Evolutionary conservation across 2,113 vertebrate species (phyloP).

Genomic region (Callocephalon fimbriatum): DNA sequence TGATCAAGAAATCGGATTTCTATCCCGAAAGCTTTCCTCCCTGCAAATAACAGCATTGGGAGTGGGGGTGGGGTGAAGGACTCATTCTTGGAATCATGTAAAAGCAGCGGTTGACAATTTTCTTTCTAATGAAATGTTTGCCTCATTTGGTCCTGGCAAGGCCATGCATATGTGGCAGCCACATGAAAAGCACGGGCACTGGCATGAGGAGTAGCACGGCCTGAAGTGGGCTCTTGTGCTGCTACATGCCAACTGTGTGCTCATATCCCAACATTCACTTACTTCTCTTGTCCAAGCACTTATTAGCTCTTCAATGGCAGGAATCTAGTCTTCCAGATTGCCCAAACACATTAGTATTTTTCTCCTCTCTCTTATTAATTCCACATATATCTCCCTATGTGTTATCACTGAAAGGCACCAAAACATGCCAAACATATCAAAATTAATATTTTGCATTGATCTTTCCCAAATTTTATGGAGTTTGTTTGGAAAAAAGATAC

Average conservation of each 20-base stretch:
- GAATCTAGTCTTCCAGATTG: background rate
- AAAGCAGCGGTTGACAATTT: background rate
- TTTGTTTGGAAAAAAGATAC: background rate
- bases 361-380: background rate
- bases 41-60: background rate
- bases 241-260: background rate
- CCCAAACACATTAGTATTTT: background rate
- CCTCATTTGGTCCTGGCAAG: background rate
- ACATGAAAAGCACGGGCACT: slow-evolving; percentile 47
- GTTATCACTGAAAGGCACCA: background rate
- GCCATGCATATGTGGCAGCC: slow-evolving; percentile 31
- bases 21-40: background rate
- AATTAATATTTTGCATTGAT: background rate
- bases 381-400: background rate
- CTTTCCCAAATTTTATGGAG: background rate
- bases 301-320: background rate
- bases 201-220: background rate
- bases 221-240: background rate
- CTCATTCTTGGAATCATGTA: background rate
- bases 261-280: background rate
- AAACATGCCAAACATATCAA: background rate
- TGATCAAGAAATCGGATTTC: background rate
- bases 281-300: background rate
- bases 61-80: background rate
- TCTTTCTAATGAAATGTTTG: slow-evolving; percentile 33